phyloP scores from a whole-genome alignment of 2,113 vertebrate genomes.

The Microcebus griseorufus region DNA sequence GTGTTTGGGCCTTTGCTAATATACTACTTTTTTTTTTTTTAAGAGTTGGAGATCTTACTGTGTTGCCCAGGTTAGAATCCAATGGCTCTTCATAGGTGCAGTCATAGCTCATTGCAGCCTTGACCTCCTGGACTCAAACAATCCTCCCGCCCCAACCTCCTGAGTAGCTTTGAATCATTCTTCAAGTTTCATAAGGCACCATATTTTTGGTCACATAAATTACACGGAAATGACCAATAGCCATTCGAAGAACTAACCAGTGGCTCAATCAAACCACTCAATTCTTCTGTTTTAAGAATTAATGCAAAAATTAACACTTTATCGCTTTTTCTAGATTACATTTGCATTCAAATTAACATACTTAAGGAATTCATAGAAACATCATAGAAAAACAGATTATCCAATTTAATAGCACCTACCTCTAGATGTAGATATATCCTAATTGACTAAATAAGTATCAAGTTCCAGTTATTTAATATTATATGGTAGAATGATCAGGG shows the following conservation, averaged over 20 bases:
- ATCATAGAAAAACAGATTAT: background rate
- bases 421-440: background rate
- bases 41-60: too few relatives aligned
- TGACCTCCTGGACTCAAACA: too few relatives aligned
- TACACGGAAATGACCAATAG: background rate
- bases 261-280: background rate
- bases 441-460: background rate
- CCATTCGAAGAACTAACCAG: background rate
- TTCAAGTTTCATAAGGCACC: background rate
- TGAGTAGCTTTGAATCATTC: background rate
- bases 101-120: too few relatives aligned
- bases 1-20: background rate
- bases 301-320: background rate
- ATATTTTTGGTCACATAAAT: background rate
- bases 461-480: background rate
- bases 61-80: too few relatives aligned
- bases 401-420: background rate
- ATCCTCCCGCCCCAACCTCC: too few relatives aligned
- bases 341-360: background rate
- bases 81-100: too few relatives aligned
- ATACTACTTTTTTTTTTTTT: background rate
- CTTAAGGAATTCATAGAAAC: background rate
- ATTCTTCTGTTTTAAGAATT: constrained; percentile 34
- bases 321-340: background rate
- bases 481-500: background rate